Conservation (phyloP, 2,888 invertebrate genomes). For the Tetragonisca angustula region DNA sequence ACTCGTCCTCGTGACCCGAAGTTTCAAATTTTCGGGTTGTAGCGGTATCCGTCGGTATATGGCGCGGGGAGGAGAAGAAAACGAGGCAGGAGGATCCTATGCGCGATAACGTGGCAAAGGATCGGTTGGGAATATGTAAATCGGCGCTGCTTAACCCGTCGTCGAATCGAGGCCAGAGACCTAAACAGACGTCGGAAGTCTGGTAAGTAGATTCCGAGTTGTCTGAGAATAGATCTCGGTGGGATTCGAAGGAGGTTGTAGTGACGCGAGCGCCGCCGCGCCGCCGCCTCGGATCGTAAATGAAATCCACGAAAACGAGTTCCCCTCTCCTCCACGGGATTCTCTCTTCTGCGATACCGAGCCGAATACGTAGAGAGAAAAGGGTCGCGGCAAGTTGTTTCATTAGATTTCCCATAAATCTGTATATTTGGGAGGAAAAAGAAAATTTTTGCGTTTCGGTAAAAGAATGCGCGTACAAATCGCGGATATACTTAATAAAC, state of each 20-base stretch:
- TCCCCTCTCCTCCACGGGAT: slow-evolving; percentile 6
- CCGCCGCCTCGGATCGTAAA: slow-evolving; percentile 59
- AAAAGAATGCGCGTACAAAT: neutral
- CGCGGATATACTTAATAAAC: too few species aligned
- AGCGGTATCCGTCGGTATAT: slow-evolving; percentile 30
- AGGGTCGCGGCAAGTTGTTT: slow-evolving; percentile 26
- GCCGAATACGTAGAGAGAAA: slow-evolving; percentile 45
- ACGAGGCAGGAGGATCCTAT: slow-evolving; percentile 16
- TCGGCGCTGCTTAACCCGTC: slow-evolving; percentile 55
- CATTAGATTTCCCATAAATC: slow-evolving; percentile 54
- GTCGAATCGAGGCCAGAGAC: slow-evolving; percentile 39
- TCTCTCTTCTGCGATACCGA: slow-evolving; percentile 53
- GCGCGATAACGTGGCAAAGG: slow-evolving; percentile 59
- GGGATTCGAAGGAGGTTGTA: slow-evolving; percentile 53
- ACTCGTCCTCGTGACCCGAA: too few species aligned
- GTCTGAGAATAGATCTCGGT: slow-evolving; percentile 65
- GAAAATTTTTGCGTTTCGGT: neutral
- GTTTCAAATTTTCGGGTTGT: neutral
- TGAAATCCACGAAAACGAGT: slow-evolving; percentile 68
- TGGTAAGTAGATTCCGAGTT: slow-evolving; percentile 60
- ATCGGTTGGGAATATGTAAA: slow-evolving; percentile 72
- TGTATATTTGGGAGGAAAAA: slow-evolving; percentile 50
- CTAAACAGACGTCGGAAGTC: slow-evolving; percentile 70
- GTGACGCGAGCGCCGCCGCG: slow-evolving; percentile 19
- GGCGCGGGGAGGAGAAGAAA: slow-evolving; percentile 21